A percentile compares a stretch with the other conserved stretches of the same genome.
These are phyloP conservation scores for Spea bombifrons DNA, from an alignment of 2,113 vertebrate genomes.

Conservation along the genomic window DNA sequence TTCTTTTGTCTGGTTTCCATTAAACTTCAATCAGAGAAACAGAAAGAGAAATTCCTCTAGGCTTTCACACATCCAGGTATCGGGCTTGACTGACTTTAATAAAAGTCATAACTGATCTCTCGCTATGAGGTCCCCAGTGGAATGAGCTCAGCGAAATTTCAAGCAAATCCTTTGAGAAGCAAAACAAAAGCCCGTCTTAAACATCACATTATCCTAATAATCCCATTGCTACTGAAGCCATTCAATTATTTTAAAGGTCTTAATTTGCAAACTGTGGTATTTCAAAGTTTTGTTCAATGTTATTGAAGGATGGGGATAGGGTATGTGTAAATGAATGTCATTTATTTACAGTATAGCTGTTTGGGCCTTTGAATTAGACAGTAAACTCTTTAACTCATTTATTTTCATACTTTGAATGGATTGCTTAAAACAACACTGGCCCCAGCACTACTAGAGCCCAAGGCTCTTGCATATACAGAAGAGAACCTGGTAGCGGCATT, in stretches of 20 bases:
- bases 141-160: conserved; percentile 67
- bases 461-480: no score
- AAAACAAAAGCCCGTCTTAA: conserved; percentile 61
- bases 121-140: conserved; percentile 61
- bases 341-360: conserved; percentile 47
- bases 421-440: not conserved
- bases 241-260: conserved; percentile 67
- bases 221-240: conserved; percentile 57
- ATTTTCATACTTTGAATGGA: not conserved
- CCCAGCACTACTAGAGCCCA: no score
- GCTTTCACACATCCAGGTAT: conserved; percentile 64
- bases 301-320: conserved; percentile 52
- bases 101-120: conserved; percentile 69
- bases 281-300: conserved; percentile 61
- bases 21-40: conserved; percentile 71
- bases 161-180: conserved; percentile 61
- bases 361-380: conserved; percentile 26
- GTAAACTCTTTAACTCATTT: conserved; percentile 23
- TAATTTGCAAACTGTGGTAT: conserved; percentile 67
- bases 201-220: conserved; percentile 64
- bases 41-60: conserved; percentile 67
- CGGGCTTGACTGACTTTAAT: conserved; percentile 69
- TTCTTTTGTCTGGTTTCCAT: conserved; percentile 69
- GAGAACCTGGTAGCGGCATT: no score
- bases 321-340: conserved; percentile 46